phyloP scores from a whole-genome alignment of 2,888 invertebrate species.

The Emmelina monodactyla region DNA sequence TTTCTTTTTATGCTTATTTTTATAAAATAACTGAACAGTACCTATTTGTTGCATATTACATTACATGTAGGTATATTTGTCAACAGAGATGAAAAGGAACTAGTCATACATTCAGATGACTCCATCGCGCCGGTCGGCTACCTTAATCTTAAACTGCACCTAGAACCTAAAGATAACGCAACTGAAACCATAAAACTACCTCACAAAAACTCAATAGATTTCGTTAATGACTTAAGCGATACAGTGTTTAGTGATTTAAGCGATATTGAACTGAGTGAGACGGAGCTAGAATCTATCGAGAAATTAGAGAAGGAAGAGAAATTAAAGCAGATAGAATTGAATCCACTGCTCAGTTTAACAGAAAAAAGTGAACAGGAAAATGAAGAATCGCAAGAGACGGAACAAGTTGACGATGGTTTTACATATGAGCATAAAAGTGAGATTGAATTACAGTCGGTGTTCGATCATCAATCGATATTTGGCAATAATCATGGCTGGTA shows the following conservation, averaged over 20 bases:
- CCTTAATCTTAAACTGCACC: conserved; percentile 84
- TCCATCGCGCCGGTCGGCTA: conserved; percentile 95
- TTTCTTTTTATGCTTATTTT: neutral
- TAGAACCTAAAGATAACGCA: conserved; percentile 70
- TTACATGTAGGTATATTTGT: conserved; percentile 10
- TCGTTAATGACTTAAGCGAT: conserved; percentile 68
- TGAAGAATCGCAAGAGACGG: conserved; percentile 29
- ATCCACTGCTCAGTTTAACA: conserved; percentile 44
- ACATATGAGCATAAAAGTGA: conserved; percentile 45
- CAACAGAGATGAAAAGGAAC: conserved; percentile 83
- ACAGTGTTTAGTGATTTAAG: conserved; percentile 71
- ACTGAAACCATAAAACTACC: conserved; percentile 44
- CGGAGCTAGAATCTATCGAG: conserved; percentile 68
- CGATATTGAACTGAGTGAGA: conserved; percentile 70
- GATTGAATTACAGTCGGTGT: conserved; percentile 67
- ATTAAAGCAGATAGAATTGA: conserved; percentile 46
- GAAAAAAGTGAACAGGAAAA: conserved; percentile 27
- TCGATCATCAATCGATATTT: conserved; percentile 69
- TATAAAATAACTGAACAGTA: conserved; percentile 2
- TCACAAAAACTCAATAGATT: conserved; percentile 67
- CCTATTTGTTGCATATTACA: conserved; percentile 6
- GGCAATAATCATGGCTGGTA: conserved; percentile 82
- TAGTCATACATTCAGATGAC: conserved; percentile 89
- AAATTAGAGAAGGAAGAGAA: conserved; percentile 54
- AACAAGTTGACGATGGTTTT: conserved; percentile 41